Evolutionary conservation across 2,113 vertebrate genomes (phyloP).

Genomic region (Craseonycteris thonglongyai): DNA sequence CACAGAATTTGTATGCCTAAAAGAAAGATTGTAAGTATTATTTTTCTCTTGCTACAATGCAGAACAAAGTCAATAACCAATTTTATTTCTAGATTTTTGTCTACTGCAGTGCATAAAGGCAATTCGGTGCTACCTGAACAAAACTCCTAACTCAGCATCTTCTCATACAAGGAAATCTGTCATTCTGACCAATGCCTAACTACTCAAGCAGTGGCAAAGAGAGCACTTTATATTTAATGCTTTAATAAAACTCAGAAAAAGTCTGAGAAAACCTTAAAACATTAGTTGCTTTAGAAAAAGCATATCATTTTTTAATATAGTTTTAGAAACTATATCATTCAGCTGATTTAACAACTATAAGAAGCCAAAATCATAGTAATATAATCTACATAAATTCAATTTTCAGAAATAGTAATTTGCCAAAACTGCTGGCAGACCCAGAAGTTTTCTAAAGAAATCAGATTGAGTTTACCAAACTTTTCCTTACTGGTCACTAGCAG

Average conservation of each 20-base stretch:
- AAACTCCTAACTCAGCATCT: slow-evolving; percentile 70
- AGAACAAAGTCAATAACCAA: slow-evolving; percentile 78
- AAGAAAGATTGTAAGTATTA: slow-evolving; percentile 3
- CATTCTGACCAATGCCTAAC: slow-evolving; percentile 57
- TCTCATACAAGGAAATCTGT: slow-evolving; percentile 68
- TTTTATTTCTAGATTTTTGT: slow-evolving; percentile 75
- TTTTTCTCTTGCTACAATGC: slow-evolving; percentile 55
- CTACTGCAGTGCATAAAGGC: slow-evolving; percentile 63
- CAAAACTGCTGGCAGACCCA: neutral
- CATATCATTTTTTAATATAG: slow-evolving; percentile 15
- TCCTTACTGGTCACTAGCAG: neutral
- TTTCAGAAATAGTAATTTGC: neutral
- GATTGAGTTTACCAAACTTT: neutral
- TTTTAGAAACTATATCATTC: neutral
- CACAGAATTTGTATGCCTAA: neutral
- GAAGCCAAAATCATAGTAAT: neutral
- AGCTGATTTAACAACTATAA: slow-evolving; percentile 29
- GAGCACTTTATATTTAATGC: slow-evolving; percentile 32
- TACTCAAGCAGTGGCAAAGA: slow-evolving; percentile 44
- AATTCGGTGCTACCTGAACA: slow-evolving; percentile 54
- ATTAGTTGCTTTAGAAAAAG: neutral
- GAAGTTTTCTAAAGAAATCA: neutral
- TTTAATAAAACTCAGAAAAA: neutral
- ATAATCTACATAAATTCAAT: slow-evolving; percentile 14
- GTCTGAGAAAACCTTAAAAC: slow-evolving; percentile 11